Base-by-base conservation (phyloP, 2,113 vertebrate genomes). In the Scophthalmus maximus region DNA sequence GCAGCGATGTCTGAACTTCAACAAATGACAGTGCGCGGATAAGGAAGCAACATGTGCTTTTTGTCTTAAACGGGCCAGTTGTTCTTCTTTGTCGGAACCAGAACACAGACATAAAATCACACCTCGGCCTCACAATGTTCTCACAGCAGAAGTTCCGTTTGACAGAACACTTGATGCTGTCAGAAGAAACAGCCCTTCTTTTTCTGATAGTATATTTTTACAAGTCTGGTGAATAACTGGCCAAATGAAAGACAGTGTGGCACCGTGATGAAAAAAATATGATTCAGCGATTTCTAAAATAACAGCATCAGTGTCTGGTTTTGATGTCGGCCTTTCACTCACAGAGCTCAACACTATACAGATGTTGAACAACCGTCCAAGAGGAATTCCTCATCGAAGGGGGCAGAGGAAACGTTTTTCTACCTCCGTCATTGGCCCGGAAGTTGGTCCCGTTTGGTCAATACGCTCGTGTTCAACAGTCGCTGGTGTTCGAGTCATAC, bases 331-430 rank as follows among this genome's bases (percentile, higher is more conserved):
- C 18, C 30, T 34, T 25, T 72, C 36, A n/a, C 50, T 42, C 38
- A 53, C 11, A 44, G 20, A 68, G 32, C 46, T 49, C 46, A 23
- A 23, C 8, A 11, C 50, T 23, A 29, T 5, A 26, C 14, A 38
- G 36, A 56, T 61, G 52, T 20, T 47, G 7, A 23, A 61, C 38
- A 23, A 15, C 3, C 23, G 17, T 0, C 10, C 20, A 14, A 52
- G 23, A 67, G 11, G 46, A 66, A 68, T 17, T 32, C 1, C 50
- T 79, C 57, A 63, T 0, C n/a, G n/a, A n/a, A n/a, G n/a, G n/a
- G n/a, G n/a, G n/a, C n/a, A n/a, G n/a, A n/a, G n/a, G n/a, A n/a
- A n/a, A n/a, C n/a, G n/a, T n/a, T n/a, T n/a, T n/a, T n/a, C n/a
- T n/a, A n/a, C n/a, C n/a, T n/a, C n/a, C n/a, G 7, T 60, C 20